Base-by-base conservation (phyloP, 2,888 invertebrate species). In the Bugula neritina region DNA sequence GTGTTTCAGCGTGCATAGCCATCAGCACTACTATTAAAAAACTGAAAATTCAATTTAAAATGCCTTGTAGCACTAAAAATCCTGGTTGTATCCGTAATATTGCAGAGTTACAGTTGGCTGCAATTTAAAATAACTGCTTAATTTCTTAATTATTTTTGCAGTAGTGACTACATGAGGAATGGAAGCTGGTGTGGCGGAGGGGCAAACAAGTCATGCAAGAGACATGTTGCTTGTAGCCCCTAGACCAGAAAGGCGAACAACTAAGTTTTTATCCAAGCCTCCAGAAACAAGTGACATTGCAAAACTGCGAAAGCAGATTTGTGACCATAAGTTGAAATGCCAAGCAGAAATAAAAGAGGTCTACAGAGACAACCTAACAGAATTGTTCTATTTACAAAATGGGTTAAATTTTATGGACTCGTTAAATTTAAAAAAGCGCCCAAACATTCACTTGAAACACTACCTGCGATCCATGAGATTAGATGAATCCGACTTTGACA, bases 391-490 rank as follows among this genome's bases (percentile, higher is more conserved):
- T 86, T 88, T 94, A 79, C 91, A 92, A 86, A 89, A 89, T 79
- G 91, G 91, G 78, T 92, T 92, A 75, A 92, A 92, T 86, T 89
- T 94, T 87, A 90, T 93, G 89, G 94, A 95, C 84, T 92, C 90
- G 85, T 89, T 89, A 77, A 87, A 88, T 77, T 94, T 93, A 91
- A 90, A 90, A 77, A 92, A 92, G 84, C 87, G 90, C 78, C 90
- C 92, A 76, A 79, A 82, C 1, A 89, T 90, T 74, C 90, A 90
- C 82, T 90, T 91, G 80, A 82, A 90, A 74, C 88, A 90, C 72
- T 92, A 63, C n/a, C 29, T 63, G 25, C 5, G 43, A 43, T 43
- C 43, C 43, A 10, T 43, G 5, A 43, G 43, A 10, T 43, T 43
- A 43, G 43, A 43, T 43, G 43, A 43, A 43, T 43, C 43, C 10